These are phyloP conservation scores for Chionis minor DNA, from an alignment of 2,113 vertebrate species.

Conservation along the genomic window DNA sequence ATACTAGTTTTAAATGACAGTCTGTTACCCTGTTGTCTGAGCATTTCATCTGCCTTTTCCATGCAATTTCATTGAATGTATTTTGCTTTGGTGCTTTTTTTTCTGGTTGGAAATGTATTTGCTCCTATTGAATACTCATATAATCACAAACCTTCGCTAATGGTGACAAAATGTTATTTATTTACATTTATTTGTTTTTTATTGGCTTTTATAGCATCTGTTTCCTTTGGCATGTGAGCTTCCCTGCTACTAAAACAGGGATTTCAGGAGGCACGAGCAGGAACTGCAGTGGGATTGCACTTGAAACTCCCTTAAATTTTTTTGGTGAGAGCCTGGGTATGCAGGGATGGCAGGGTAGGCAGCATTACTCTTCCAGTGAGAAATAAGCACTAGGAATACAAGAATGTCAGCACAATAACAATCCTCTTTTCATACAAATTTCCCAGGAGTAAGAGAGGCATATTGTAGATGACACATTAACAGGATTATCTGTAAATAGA, in stretches of 20 bases:
- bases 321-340: neutral
- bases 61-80: neutral
- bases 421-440: slow-evolving; percentile 65
- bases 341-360: neutral
- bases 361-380: neutral
- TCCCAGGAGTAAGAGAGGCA: slow-evolving; percentile 60
- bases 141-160: slow-evolving; percentile 52
- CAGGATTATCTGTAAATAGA: slow-evolving; percentile 64
- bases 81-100: neutral
- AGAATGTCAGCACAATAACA: slow-evolving; percentile 64
- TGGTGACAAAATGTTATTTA: slow-evolving; percentile 67
- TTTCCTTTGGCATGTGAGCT: slow-evolving; percentile 55
- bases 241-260: slow-evolving; percentile 17
- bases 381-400: slow-evolving; percentile 37
- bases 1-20: neutral
- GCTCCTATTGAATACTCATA: neutral
- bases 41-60: neutral
- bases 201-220: slow-evolving; percentile 66
- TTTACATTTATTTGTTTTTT: slow-evolving; percentile 68
- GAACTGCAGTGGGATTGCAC: neutral
- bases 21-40: neutral
- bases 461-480: slow-evolving; percentile 65
- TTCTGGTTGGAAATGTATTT: slow-evolving; percentile 2
- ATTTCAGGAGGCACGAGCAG: slow-evolving; percentile 27
- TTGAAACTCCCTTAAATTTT: neutral